phyloP scores from a whole-genome alignment of 2,113 vertebrate genomes.

The Collichthys lucidus region DNA sequence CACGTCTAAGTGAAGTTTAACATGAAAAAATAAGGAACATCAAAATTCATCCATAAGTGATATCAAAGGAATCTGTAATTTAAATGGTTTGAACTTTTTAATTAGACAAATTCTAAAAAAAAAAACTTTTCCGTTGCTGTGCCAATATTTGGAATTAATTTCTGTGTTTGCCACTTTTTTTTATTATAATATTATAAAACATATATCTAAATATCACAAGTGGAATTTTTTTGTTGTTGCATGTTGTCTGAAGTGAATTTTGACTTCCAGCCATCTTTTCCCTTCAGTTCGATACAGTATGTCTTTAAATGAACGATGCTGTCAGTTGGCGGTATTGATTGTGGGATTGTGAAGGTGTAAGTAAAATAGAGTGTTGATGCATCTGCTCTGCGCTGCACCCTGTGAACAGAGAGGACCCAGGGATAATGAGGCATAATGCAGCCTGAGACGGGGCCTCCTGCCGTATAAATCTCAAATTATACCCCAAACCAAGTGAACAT shows the following conservation, averaged over 20 bases:
- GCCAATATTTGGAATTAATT: constrained; percentile 2
- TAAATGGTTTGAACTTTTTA: background rate
- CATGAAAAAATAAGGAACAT: background rate
- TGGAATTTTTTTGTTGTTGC: background rate
- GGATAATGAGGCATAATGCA: constrained; percentile 81
- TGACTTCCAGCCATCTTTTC: background rate
- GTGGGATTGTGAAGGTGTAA: constrained; percentile 69
- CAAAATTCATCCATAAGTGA: background rate
- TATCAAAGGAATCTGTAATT: background rate
- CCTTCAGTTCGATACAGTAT: constrained; percentile 23
- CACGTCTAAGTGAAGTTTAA: background rate
- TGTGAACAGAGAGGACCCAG: constrained; percentile 56
- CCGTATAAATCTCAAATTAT: constrained; percentile 84
- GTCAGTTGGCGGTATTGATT: constrained; percentile 78
- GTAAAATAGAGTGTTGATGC: constrained; percentile 71
- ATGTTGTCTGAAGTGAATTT: constrained; percentile 5
- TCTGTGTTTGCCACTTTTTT: background rate
- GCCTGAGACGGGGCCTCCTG: constrained; percentile 72
- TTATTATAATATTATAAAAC: background rate
- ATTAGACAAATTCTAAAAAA: background rate
- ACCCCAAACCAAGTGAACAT: constrained; percentile 78
- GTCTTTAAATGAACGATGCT: constrained; percentile 72
- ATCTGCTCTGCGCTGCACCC: constrained; percentile 47
- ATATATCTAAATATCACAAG: background rate
- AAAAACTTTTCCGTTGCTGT: too few relatives aligned